Percentiles rank a stretch among this genome's conserved stretches.
These are phyloP conservation scores for Drosophila aldrichi DNA, from an alignment of 2,888 invertebrate genomes.

Conservation along the genomic window DNA sequence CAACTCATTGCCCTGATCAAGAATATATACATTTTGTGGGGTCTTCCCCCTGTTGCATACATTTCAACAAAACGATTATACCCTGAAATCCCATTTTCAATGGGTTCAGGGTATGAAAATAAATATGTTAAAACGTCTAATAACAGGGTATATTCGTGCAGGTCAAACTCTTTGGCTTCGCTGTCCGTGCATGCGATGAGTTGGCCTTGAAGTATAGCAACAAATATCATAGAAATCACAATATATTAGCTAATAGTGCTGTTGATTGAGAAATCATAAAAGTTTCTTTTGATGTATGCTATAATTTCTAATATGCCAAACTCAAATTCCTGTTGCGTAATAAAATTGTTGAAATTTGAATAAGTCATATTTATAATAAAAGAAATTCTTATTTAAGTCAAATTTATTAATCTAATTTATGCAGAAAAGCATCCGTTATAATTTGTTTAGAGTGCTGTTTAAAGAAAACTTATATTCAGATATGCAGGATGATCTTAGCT, in stretches of 20 bases:
- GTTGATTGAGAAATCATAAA: constrained; percentile 20
- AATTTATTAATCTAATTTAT: not conserved
- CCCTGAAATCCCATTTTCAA: too few species aligned
- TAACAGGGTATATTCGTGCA: constrained; percentile 4
- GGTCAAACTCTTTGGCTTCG: not conserved
- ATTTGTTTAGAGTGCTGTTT: too few species aligned
- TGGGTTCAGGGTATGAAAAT: too few species aligned
- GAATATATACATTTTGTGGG: too few species aligned
- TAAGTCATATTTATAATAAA: not conserved
- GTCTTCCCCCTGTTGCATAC: too few species aligned
- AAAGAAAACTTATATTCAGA: not conserved
- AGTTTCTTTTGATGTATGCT: not conserved
- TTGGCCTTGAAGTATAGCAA: constrained; percentile 39
- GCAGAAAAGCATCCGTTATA: too few species aligned
- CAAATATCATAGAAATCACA: not conserved
- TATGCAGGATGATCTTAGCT: not conserved
- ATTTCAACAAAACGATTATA: too few species aligned
- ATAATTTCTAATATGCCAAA: not conserved
- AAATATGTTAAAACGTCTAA: not conserved
- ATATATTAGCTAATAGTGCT: constrained; percentile 16
- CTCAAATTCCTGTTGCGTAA: not conserved
- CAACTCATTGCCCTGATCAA: too few species aligned
- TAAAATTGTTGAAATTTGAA: not conserved
- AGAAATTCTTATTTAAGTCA: not conserved
- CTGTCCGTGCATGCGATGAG: not conserved